Evolutionary conservation across 2,797 vertebrate species (phyloP), one percentile per base, ranked within the genome.

Genomic region (Liparis tanakae): DNA sequence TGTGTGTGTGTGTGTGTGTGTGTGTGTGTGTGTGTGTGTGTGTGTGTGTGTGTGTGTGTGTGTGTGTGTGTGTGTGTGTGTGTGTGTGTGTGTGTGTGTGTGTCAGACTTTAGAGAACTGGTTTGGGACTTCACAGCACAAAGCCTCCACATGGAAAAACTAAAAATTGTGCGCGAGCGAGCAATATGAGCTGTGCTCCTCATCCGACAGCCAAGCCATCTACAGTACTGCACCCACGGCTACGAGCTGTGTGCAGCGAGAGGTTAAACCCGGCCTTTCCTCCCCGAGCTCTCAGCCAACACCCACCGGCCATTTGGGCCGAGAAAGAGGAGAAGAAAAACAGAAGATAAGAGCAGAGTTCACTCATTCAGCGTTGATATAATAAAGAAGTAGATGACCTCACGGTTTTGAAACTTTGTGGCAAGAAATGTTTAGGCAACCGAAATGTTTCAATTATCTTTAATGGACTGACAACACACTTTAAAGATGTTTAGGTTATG

Each of bases 231-330:
- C 70, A 79, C 78, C 69, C 58, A 66, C 1, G 10, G 58, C 18
- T 43, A 9, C 0, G 6, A 67, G 60, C 67, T 36, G 65, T 50
- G 60, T 50, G 18, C 63, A 72, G 67, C 65, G 71, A 89, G 62
- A 65, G 72, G 74, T 85, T 80, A 76, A 76, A 80, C 6, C 57
- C 59, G 4, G 63, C 33, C 43, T 67, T 81, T 79, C 37, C 74
- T 75, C 61, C 64, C 56, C 54, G 72, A 9, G 54, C 66, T 69
- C 65, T 1, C 59, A 76, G 83, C 80, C 87, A 88, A 91, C 88
- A 81, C 85, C 85, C 88, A 83, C 67, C 4, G 5, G 79, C 74
- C 77, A 66, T 87, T 86, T 91, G 82, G 74, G 61, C 78, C 41
- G 79, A 84, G 70, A n/a, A n/a, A n/a, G n/a, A n/a, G n/a, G n/a